A percentile compares a stretch with the other conserved stretches of the same genome.
Conservation (phyloP, 1,140 invertebrate genomes). For the Euura lappo region DNA sequence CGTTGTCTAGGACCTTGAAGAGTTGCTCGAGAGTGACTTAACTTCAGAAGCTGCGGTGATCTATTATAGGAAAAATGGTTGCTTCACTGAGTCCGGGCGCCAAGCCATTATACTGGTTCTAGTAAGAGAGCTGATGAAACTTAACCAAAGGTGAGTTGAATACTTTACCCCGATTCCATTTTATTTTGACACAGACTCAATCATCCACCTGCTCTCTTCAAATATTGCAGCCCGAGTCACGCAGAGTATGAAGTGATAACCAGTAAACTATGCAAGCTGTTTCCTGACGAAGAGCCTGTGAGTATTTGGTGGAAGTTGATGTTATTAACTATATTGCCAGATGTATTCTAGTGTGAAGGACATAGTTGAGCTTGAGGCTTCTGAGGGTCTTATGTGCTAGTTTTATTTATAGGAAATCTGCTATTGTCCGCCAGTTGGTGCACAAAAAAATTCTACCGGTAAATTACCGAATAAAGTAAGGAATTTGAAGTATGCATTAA, state of each 20-base stretch:
- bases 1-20: background rate
- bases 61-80: background rate
- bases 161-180: background rate
- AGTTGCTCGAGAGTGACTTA: background rate
- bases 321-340: background rate
- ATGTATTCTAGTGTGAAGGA: background rate
- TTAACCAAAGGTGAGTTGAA: background rate
- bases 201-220: background rate
- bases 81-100: background rate
- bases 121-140: background rate
- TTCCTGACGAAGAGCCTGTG: background rate
- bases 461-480: background rate
- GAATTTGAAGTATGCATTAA: background rate
- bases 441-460: background rate
- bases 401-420: background rate
- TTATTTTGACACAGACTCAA: background rate
- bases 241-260: background rate
- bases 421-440: conserved; percentile 2
- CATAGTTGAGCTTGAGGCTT: background rate
- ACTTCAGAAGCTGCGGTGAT: background rate
- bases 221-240: background rate
- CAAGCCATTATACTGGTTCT: background rate
- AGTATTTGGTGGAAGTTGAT: background rate
- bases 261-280: background rate
- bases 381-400: background rate